Conservation (phyloP, 2,797 vertebrate genomes). For the Tolypeutes matacus region DNA sequence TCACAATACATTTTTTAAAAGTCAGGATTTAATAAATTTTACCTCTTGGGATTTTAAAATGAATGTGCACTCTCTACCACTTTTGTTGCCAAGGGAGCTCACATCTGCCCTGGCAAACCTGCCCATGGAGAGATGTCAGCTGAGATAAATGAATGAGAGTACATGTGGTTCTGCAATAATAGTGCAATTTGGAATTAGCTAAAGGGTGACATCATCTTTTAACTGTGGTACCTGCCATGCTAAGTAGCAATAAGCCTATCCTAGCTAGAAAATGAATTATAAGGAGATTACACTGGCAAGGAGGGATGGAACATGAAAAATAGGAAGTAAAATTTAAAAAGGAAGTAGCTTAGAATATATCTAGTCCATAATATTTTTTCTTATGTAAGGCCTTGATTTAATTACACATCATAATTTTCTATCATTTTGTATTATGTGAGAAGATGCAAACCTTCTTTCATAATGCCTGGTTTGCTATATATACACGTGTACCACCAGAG, state of each 20-base stretch:
- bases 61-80: constrained; percentile 65
- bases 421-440: constrained; percentile 55
- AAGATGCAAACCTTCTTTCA: constrained; percentile 53
- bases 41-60: constrained; percentile 79
- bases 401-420: constrained; percentile 40
- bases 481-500: not conserved
- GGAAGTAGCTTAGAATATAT: constrained; percentile 53
- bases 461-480: constrained; percentile 50
- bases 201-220: constrained; percentile 76
- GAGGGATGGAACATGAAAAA: constrained; percentile 73
- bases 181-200: constrained; percentile 67
- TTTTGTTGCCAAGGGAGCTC: constrained; percentile 80
- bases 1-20: constrained; percentile 70
- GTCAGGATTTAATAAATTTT: constrained; percentile 77
- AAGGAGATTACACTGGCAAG: constrained; percentile 27
- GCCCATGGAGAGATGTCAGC: constrained; percentile 62
- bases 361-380: constrained; percentile 23
- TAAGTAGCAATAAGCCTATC: constrained; percentile 60
- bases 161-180: constrained; percentile 69
- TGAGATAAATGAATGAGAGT: constrained; percentile 74
- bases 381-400: constrained; percentile 65
- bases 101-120: constrained; percentile 80
- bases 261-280: constrained; percentile 67
- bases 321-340: constrained; percentile 62
- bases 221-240: constrained; percentile 49